phyloP scores from a whole-genome alignment of 2,113 vertebrate genomes.

The Pteropus alecto region DNA sequence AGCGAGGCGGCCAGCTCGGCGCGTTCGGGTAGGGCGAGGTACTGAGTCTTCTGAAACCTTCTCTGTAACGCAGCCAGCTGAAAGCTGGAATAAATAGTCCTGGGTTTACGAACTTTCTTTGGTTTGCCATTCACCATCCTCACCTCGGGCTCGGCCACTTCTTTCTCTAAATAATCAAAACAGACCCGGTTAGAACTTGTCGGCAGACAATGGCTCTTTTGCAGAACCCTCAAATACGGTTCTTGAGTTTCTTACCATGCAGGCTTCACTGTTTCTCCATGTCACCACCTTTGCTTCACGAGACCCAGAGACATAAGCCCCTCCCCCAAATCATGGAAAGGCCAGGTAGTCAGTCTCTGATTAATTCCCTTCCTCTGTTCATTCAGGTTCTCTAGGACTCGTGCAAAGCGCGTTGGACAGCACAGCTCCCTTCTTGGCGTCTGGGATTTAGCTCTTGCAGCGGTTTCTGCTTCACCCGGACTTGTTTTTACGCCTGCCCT shows the following conservation, averaged over 20 bases:
- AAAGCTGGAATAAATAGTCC: slow-evolving; percentile 99
- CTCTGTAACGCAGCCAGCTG: slow-evolving; percentile 97
- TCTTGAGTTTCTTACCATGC: not conserved
- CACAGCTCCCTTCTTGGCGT: not conserved
- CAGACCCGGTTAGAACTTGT: slow-evolving; percentile 62
- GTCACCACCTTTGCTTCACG: not conserved
- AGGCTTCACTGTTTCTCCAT: not conserved
- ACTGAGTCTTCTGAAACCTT: slow-evolving; percentile 99
- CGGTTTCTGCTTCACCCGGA: not conserved
- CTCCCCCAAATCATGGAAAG: not conserved
- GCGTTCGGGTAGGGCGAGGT: slow-evolving; percentile 97
- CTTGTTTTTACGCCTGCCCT: not conserved
- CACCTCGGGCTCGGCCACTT: slow-evolving; percentile 94
- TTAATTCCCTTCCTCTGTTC: not conserved
- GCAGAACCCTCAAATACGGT: not conserved
- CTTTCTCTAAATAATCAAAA: slow-evolving; percentile 90
- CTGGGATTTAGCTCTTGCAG: not conserved
- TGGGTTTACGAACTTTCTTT: slow-evolving; percentile 98
- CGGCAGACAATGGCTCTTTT: slow-evolving; percentile 11
- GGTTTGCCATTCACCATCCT: slow-evolving; percentile 99
- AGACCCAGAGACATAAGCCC: not conserved
- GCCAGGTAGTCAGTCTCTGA: not conserved
- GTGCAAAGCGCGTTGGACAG: not conserved
- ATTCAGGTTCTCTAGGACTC: not conserved
- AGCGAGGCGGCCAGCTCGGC: slow-evolving; percentile 96